Evolutionary conservation across 1,140 invertebrate species (phyloP).

Genomic region (Drosophila neocordata): DNA sequence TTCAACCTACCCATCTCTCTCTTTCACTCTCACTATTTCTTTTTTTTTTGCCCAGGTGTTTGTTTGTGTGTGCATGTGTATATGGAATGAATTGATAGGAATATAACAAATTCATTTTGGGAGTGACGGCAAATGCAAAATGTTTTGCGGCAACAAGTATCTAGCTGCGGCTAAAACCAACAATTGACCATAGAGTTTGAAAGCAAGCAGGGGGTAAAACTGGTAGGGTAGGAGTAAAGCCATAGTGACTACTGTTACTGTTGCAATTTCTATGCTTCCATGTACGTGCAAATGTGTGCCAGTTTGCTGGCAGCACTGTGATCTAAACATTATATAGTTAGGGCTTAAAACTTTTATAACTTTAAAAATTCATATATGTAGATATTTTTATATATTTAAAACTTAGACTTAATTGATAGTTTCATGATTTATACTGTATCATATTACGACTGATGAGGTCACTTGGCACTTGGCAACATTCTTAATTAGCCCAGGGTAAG

Average conservation of each 20-base stretch:
- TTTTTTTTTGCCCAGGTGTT: slow-evolving; percentile 8
- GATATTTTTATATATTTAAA: slow-evolving; percentile 4
- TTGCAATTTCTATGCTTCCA: slow-evolving; percentile 5
- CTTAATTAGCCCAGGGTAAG: slow-evolving; percentile 1
- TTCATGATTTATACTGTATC: not conserved
- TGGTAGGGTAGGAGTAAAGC: not conserved
- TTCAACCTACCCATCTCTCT: slow-evolving; percentile 58
- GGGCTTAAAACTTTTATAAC: no score
- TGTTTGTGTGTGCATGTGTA: slow-evolving; percentile 7
- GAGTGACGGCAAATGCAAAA: not conserved
- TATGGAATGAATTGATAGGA: not conserved
- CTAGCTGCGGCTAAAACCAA: not conserved
- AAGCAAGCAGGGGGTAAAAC: not conserved
- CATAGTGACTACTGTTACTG: not conserved
- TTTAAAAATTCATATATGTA: no score
- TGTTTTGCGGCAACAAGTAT: slow-evolving; percentile 7
- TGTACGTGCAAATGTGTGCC: not conserved
- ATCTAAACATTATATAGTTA: not conserved
- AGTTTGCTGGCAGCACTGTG: slow-evolving; percentile 19
- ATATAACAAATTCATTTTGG: not conserved
- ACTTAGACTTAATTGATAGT: not conserved
- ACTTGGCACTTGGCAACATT: slow-evolving; percentile 3
- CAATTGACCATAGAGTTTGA: not conserved
- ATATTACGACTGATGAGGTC: not conserved
- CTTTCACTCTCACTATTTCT: not conserved